These are phyloP conservation scores for Ophion costatus DNA, from an alignment of 2,888 invertebrate genomes.

Conservation along the genomic window DNA sequence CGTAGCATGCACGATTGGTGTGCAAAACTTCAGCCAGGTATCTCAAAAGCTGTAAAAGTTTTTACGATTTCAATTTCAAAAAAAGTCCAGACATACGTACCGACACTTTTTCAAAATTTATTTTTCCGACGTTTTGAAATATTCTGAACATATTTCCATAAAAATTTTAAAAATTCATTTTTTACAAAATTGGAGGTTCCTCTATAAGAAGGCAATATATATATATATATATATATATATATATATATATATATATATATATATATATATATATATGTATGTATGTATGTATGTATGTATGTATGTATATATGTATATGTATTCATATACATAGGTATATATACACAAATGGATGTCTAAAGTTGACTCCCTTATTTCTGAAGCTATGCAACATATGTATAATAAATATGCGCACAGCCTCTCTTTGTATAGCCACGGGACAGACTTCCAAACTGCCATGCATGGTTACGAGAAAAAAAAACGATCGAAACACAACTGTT, in stretches of 20 bases:
- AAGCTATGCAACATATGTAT: not conserved
- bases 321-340: not conserved
- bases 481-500: slow-evolving; percentile 26
- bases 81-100: no score
- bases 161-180: not conserved
- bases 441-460: slow-evolving; percentile 29
- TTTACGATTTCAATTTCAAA: not conserved
- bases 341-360: not conserved
- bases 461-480: slow-evolving; percentile 14
- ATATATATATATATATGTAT: no score
- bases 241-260: not conserved
- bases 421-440: slow-evolving; percentile 12
- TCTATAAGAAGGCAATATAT: not conserved
- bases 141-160: not conserved
- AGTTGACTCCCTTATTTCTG: slow-evolving; percentile 46
- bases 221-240: not conserved
- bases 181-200: not conserved
- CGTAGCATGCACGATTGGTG: not conserved
- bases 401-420: slow-evolving; percentile 5
- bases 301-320: not conserved
- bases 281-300: no score
- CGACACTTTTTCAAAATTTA: not conserved
- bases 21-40: not conserved
- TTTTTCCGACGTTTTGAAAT: not conserved
- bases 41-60: not conserved